Evolutionary conservation across 2,113 vertebrate species (phyloP).

Genomic region (Pseudorasbora parva): DNA sequence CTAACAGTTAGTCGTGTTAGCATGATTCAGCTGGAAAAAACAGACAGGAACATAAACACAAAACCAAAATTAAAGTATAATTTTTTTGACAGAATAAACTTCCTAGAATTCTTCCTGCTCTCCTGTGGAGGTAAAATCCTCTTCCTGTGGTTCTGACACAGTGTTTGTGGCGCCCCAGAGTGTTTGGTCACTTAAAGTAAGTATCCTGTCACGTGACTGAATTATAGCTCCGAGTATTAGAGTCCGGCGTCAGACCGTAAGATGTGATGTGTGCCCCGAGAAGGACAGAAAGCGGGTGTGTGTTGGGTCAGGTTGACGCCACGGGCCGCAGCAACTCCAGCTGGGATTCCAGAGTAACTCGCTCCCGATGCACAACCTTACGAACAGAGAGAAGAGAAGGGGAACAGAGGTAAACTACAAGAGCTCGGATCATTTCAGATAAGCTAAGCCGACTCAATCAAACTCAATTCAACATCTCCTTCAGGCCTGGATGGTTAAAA

Average conservation of each 20-base stretch:
- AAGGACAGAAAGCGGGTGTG: neutral
- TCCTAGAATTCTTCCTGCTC: neutral
- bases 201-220: neutral
- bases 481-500: neutral
- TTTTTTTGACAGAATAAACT: neutral
- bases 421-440: neutral
- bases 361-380: constrained; percentile 92
- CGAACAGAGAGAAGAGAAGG: constrained; percentile 31
- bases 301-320: constrained; percentile 80
- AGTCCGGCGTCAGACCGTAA: too few species aligned
- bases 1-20: neutral
- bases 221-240: constrained; percentile 5
- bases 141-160: constrained; percentile 15
- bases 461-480: neutral
- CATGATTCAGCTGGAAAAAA: neutral
- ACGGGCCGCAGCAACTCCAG: constrained; percentile 90
- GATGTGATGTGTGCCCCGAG: too few species aligned
- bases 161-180: neutral
- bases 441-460: neutral
- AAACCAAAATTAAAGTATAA: neutral
- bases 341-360: constrained; percentile 91
- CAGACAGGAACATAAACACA: neutral
- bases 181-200: constrained; percentile 19
- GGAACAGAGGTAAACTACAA: neutral
- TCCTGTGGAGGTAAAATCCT: neutral